Conservation (phyloP, 2,113 vertebrate genomes). For the Cololabis saira region DNA sequence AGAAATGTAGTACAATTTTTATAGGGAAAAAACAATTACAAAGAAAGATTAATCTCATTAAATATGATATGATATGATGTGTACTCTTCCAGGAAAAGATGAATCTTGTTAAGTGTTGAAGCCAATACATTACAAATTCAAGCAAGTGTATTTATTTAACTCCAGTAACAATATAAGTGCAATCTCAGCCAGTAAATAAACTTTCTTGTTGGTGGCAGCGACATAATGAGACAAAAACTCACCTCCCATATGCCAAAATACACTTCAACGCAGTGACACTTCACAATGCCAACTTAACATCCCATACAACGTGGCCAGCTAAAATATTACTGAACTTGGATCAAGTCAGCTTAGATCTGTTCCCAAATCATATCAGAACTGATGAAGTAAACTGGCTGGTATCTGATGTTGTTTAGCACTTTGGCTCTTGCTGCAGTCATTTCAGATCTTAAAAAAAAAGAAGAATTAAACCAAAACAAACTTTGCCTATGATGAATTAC, state of each 20-base stretch:
- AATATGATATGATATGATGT: no score
- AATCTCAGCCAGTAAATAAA: conserved; percentile 8
- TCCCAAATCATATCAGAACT: conserved; percentile 21
- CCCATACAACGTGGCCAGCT: conserved; percentile 11
- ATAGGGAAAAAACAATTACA: no score
- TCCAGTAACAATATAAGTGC: background rate
- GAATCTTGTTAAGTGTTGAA: no score
- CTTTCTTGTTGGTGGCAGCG: background rate
- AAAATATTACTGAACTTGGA: conserved; percentile 34
- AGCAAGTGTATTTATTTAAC: no score
- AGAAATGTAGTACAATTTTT: no score
- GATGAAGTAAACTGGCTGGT: conserved; percentile 5
- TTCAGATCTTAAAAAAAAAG: conserved; percentile 14
- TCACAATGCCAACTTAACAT: conserved; percentile 1
- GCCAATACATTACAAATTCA: no score
- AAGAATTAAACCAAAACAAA: conserved; percentile 1
- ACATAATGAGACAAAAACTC: conserved; percentile 15
- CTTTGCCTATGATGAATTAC: background rate
- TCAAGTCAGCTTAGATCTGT: conserved; percentile 30
- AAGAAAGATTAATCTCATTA: no score
- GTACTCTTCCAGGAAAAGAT: no score
- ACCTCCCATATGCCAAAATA: conserved; percentile 6
- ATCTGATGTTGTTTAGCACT: conserved; percentile 12
- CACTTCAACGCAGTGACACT: conserved; percentile 1
- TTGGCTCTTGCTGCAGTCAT: background rate